These are phyloP conservation scores for Xiphophorus maculatus DNA, from an alignment of 2,113 vertebrate genomes.

Conservation along the genomic window DNA sequence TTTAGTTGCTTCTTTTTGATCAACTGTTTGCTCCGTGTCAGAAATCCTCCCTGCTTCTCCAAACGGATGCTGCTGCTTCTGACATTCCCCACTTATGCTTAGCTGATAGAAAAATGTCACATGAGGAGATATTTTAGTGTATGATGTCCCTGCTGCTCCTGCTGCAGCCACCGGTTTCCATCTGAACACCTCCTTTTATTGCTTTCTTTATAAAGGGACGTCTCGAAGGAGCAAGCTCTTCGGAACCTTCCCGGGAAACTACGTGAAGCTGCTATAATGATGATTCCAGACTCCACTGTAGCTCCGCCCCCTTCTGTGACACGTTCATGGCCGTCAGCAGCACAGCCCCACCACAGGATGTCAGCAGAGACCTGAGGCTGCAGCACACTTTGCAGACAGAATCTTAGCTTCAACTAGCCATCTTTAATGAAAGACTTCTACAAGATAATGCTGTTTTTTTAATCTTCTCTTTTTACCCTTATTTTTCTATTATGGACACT, in stretches of 20 bases:
- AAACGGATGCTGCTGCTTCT: not conserved
- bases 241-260: constrained; percentile 99
- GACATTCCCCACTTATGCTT: not conserved
- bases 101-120: not conserved
- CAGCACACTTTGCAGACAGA: constrained; percentile 65
- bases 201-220: constrained; percentile 85
- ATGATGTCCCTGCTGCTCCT: not conserved
- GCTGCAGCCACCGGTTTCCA: not conserved
- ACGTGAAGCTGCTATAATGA: constrained; percentile 95
- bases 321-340: constrained; percentile 74
- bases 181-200: constrained; percentile 8
- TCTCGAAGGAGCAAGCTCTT: constrained; percentile 97
- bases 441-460: constrained; percentile 54
- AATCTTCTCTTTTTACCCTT: constrained; percentile 62
- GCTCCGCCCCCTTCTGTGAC: constrained; percentile 50
- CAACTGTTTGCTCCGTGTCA: no score
- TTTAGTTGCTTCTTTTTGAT: no score
- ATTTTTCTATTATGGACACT: constrained; percentile 64
- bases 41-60: no score
- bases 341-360: constrained; percentile 72
- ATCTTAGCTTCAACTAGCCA: constrained; percentile 80
- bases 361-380: constrained; percentile 39
- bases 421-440: constrained; percentile 64
- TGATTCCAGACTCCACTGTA: constrained; percentile 68
- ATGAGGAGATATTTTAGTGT: not conserved